Conservation (phyloP, 2,113 vertebrate genomes). For the Pomatostomus ruficeps region DNA sequence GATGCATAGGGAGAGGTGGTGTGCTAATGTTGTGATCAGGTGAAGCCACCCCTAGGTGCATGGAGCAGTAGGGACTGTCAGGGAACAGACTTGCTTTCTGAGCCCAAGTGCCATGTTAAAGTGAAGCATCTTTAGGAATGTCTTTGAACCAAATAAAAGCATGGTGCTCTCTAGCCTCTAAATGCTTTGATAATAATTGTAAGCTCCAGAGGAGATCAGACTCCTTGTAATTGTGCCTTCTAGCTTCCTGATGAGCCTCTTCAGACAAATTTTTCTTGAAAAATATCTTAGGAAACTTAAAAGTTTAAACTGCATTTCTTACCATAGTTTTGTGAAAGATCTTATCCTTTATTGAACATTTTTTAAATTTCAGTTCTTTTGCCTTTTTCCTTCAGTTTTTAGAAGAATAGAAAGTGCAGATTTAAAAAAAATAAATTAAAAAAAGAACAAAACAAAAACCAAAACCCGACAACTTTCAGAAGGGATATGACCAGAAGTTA, state of each 20-base stretch:
- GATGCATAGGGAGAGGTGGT: background rate
- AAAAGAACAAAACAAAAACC: background rate
- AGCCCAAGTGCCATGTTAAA: background rate
- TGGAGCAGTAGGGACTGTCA: background rate
- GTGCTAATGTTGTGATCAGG: background rate
- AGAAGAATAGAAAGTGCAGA: background rate
- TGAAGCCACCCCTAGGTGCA: background rate
- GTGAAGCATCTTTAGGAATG: background rate
- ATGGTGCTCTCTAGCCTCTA: background rate
- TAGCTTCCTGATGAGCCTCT: background rate
- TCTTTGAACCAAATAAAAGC: constrained; percentile 19
- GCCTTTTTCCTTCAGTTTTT: background rate
- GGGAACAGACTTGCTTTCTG: background rate
- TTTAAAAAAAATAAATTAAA: background rate
- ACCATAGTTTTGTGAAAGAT: background rate
- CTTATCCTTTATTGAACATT: background rate
- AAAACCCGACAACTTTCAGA: background rate
- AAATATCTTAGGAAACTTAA: background rate
- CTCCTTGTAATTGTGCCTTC: background rate
- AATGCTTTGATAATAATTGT: background rate
- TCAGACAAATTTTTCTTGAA: background rate
- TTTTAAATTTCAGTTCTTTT: background rate
- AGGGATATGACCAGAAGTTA: background rate
- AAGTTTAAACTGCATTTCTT: background rate
- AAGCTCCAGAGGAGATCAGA: background rate